Evolutionary conservation across 2,888 invertebrate genomes (phyloP), one percentile per base, ranked within the genome.

Genomic region (Drosophila helvetica): DNA sequence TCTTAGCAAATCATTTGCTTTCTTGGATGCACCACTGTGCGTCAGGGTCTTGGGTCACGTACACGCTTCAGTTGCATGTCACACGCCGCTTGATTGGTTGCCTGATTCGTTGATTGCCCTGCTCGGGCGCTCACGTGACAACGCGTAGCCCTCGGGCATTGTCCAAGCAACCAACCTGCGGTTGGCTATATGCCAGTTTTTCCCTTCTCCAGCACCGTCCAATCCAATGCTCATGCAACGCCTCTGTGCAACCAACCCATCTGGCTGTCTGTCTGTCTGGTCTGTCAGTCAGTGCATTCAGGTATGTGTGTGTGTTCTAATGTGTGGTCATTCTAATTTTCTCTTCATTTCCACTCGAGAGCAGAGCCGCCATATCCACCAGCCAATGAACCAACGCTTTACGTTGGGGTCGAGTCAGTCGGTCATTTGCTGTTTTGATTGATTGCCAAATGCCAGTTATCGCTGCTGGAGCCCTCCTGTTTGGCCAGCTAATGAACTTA

Each of bases 71-170:
- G 78, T 83, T 86, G 88, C 83, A 88, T 82, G 88, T 82, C 88
- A 82, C 86, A 86, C 86, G 83, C 74, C 80, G 88, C 76, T 86
- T 83, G 83, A 83, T 83, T 83, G 86, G 83, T 88, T 83, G 88
- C 86, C 82, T 81, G 85, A 81, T 81, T 87, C 85, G 82, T 81
- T 81, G 74, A 79, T 77, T 76, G 70, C 67, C 55, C 55, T 45
- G 74, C 74, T 71, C 52, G 52, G 56, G 30, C 68, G 46, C 73
- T 73, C 75, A 79, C 71, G 77, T 81, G 81, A 72, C 74, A 68
- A 46, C 66, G 52, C 64, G 47, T 53, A 52, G 68, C 69, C 62
- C 61, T 42, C 65, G 65, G 73, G 65, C 70, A 75, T 74, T 77
- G 79, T 75, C 63, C 73, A 75, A 53, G 47, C 58, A 46, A 55